Evolutionary conservation across 2,888 invertebrate genomes (phyloP).

Genomic region (Volucella zonaria): DNA sequence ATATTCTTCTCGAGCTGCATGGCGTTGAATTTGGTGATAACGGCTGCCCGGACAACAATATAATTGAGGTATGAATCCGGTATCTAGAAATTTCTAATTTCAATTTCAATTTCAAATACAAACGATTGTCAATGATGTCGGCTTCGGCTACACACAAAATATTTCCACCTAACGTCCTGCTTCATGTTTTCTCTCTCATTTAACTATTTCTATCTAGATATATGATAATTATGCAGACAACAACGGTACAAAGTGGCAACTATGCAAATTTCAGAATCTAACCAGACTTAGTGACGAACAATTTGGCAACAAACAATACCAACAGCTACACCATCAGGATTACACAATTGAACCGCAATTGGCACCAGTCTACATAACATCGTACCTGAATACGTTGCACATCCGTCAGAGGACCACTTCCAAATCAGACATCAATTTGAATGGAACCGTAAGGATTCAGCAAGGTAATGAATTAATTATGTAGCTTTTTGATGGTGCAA

Average conservation of each 20-base stretch:
- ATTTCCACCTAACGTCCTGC: slow-evolving; percentile 11
- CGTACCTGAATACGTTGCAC: slow-evolving; percentile 87
- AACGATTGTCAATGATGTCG: slow-evolving; percentile 51
- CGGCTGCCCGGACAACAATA: slow-evolving; percentile 83
- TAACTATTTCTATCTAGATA: slow-evolving; percentile 80
- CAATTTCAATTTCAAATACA: slow-evolving; percentile 4
- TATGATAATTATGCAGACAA: slow-evolving; percentile 88
- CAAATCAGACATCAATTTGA: slow-evolving; percentile 84
- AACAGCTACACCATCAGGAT: slow-evolving; percentile 84
- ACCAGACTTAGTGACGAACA: slow-evolving; percentile 66
- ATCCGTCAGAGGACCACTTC: slow-evolving; percentile 84
- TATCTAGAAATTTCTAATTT: too few relatives aligned
- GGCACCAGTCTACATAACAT: slow-evolving; percentile 85
- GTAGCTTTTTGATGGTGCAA: slow-evolving; percentile 31
- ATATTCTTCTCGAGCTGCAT: slow-evolving; percentile 83
- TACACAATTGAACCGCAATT: slow-evolving; percentile 64
- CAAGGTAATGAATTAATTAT: slow-evolving; percentile 82
- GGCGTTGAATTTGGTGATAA: slow-evolving; percentile 83
- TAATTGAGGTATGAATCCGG: slow-evolving; percentile 83
- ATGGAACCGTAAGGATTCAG: slow-evolving; percentile 86
- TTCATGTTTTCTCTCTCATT: neutral
- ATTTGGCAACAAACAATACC: slow-evolving; percentile 71
- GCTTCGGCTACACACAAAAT: slow-evolving; percentile 32
- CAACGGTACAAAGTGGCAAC: slow-evolving; percentile 88
- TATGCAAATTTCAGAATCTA: slow-evolving; percentile 83